Conservation (phyloP, 2,797 vertebrate genomes). For the Acanthiza pusilla region DNA sequence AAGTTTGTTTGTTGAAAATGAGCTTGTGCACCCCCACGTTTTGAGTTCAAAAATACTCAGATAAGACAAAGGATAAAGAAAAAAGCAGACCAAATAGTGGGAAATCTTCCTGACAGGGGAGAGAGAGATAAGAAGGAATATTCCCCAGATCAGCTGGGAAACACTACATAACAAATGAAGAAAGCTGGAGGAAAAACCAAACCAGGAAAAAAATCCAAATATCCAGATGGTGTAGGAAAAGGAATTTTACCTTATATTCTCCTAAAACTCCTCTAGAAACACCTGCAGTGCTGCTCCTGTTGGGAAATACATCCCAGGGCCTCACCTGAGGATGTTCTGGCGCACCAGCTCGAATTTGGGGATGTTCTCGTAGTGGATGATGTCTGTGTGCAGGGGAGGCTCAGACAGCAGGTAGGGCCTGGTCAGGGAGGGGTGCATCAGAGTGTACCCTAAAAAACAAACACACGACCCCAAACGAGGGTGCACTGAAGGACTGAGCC, state of each 20-base stretch:
- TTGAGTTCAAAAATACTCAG: neutral
- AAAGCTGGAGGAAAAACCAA: neutral
- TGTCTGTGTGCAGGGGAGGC: conserved; percentile 94
- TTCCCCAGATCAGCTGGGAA: neutral
- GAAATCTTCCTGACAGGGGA: neutral
- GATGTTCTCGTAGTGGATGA: conserved; percentile 98
- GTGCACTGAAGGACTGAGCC: neutral
- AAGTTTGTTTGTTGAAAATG: neutral
- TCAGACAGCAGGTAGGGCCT: conserved; percentile 94
- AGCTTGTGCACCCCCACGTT: neutral
- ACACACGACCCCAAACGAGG: neutral
- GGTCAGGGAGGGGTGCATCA: conserved; percentile 97
- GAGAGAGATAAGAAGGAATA: neutral
- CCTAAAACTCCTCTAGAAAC: neutral
- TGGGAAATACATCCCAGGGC: neutral
- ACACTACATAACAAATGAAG: neutral
- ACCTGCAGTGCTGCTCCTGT: neutral
- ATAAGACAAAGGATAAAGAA: neutral
- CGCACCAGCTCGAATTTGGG: conserved; percentile 89
- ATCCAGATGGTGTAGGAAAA: neutral
- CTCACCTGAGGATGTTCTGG: conserved; percentile 94
- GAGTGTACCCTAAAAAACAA: conserved; percentile 87
- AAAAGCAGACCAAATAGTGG: neutral
- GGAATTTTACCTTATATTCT: neutral
- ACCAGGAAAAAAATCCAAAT: neutral